These are phyloP conservation scores for Drosophila auraria DNA, from an alignment of 1,140 invertebrate genomes.

Conservation along the genomic window DNA sequence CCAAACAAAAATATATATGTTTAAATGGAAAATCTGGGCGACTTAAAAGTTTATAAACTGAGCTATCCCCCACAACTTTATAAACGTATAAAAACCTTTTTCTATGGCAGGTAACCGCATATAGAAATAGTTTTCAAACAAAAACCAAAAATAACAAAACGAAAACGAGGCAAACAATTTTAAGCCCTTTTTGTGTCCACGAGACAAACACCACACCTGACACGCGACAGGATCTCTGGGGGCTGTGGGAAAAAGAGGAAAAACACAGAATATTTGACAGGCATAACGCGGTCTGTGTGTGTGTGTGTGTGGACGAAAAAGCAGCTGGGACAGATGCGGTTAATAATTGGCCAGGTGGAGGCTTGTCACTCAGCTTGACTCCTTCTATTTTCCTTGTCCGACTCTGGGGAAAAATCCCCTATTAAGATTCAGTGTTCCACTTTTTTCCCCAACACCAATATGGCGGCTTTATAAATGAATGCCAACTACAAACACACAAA, in stretches of 20 bases:
- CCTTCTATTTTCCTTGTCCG: no score
- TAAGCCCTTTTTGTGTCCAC: constrained; percentile 35
- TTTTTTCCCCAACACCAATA: neutral
- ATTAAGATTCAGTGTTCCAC: neutral
- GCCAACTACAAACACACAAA: constrained; percentile 15
- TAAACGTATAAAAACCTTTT: neutral
- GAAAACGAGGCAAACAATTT: constrained; percentile 40
- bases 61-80: neutral
- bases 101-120: constrained; percentile 36
- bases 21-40: neutral
- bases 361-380: constrained; percentile 62
- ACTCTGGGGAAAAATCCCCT: neutral
- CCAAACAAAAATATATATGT: neutral
- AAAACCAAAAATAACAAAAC: constrained; percentile 18
- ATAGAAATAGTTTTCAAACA: constrained; percentile 45
- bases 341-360: constrained; percentile 71
- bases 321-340: constrained; percentile 57
- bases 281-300: neutral
- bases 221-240: constrained; percentile 31
- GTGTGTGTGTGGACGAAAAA: neutral
- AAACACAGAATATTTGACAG: constrained; percentile 37
- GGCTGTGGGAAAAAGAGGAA: neutral
- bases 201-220: constrained; percentile 68
- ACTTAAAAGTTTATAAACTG: constrained; percentile 5
- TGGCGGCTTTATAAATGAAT: constrained; percentile 51